phyloP scores from a whole-genome alignment of 92 coral and sea anemone genomes.

The Zoanthus sociatus region DNA sequence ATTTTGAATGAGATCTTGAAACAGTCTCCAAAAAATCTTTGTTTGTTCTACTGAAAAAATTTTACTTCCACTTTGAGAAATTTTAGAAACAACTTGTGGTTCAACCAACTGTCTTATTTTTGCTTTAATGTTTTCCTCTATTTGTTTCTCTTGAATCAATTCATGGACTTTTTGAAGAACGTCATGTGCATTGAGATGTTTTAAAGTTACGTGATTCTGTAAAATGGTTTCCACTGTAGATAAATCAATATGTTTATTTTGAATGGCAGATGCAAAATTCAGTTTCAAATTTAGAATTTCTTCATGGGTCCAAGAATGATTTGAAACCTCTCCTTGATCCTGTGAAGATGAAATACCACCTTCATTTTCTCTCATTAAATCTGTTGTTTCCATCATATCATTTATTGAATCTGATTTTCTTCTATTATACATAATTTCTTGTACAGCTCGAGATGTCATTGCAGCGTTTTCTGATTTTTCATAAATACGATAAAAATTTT shows the following conservation, averaged over 20 bases:
- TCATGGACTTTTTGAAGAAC: not conserved
- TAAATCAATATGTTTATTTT: not conserved
- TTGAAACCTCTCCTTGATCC: not conserved
- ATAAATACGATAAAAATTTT: too few relatives aligned
- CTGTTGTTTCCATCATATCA: not conserved
- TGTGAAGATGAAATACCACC: too few relatives aligned
- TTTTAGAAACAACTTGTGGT: not conserved
- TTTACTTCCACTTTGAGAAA: not conserved
- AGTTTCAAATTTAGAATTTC: not conserved
- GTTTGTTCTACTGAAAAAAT: not conserved
- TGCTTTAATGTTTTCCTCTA: not conserved
- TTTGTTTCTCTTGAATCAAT: too few relatives aligned
- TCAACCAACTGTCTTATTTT: not conserved
- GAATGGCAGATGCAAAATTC: not conserved
- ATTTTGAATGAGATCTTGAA: not conserved
- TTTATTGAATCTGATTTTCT: not conserved
- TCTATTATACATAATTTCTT: not conserved
- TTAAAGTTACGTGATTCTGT: not conserved
- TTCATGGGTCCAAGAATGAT: not conserved
- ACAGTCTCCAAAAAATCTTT: not conserved
- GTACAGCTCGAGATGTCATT: not conserved
- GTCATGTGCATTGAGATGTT: not conserved
- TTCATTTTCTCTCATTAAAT: too few relatives aligned
- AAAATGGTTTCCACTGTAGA: not conserved
- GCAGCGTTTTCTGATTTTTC: not conserved